phyloP scores from a whole-genome alignment of 1,140 invertebrate species.

The Belonocnema kinseyi region DNA sequence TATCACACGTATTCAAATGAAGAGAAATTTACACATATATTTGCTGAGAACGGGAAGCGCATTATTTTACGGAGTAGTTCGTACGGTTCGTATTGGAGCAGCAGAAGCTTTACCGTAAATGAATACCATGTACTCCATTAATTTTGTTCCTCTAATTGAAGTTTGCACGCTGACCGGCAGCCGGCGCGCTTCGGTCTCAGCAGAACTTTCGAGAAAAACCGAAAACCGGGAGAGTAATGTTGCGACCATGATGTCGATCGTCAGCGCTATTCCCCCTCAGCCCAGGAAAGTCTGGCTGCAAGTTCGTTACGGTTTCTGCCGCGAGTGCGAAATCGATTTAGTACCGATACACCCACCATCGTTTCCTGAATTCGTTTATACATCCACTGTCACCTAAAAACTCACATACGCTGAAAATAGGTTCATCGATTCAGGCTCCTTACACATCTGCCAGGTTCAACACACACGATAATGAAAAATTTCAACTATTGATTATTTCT shows the following conservation, averaged over 20 bases:
- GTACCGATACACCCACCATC: slow-evolving; percentile 10
- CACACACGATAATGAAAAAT: no score
- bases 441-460: slow-evolving; percentile 13
- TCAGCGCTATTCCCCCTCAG: slow-evolving; percentile 2
- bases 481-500: no score
- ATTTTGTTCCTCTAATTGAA: slow-evolving; percentile 58
- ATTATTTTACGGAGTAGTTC: slow-evolving; percentile 1
- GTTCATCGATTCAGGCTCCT: neutral
- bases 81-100: neutral
- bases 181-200: neutral
- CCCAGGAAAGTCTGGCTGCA: slow-evolving; percentile 25
- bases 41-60: neutral
- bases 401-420: neutral
- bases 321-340: slow-evolving; percentile 25
- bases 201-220: neutral
- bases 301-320: slow-evolving; percentile 30
- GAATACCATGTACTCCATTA: slow-evolving; percentile 49
- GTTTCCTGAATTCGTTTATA: slow-evolving; percentile 1
- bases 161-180: slow-evolving; percentile 32
- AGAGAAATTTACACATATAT: neutral
- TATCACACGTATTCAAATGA: no score
- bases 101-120: slow-evolving; percentile 37
- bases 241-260: slow-evolving; percentile 22
- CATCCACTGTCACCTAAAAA: neutral
- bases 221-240: slow-evolving; percentile 22